These are phyloP conservation scores for Ochotona curzoniae DNA, from an alignment of 2,113 vertebrate species.

Conservation along the genomic window DNA sequence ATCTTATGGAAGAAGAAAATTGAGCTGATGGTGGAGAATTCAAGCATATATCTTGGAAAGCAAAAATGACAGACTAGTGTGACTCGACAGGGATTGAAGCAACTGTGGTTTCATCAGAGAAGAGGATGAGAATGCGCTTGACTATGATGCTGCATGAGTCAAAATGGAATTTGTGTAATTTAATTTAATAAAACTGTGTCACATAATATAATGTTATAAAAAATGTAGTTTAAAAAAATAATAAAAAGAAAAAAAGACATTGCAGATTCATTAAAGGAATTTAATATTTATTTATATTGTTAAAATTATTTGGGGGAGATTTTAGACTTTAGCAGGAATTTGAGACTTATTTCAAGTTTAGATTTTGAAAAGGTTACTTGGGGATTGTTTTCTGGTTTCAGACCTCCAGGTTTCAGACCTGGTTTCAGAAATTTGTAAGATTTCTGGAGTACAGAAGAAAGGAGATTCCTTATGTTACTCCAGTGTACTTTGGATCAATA, in stretches of 20 bases:
- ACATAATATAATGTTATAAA: too few relatives aligned
- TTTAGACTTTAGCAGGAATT: neutral
- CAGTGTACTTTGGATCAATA: neutral
- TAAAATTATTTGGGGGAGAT: neutral
- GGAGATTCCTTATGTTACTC: neutral
- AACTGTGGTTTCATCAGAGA: neutral
- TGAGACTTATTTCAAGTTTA: neutral
- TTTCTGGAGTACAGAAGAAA: neutral
- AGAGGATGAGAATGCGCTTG: neutral
- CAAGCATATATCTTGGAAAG: constrained; percentile 3
- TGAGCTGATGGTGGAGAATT: neutral
- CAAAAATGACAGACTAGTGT: neutral
- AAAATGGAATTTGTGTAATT: neutral
- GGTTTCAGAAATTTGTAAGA: neutral
- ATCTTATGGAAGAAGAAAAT: neutral
- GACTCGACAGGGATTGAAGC: neutral
- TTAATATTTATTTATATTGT: neutral
- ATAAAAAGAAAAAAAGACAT: too few relatives aligned
- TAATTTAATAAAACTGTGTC: too few relatives aligned
- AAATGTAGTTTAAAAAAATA: too few relatives aligned
- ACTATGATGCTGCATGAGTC: neutral
- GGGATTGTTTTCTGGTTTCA: neutral
- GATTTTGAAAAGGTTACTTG: constrained; percentile 7
- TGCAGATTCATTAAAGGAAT: neutral
- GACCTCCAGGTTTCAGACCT: neutral